These are phyloP conservation scores for Noctua comes DNA, from an alignment of 2,888 invertebrate genomes.

Conservation along the genomic window DNA sequence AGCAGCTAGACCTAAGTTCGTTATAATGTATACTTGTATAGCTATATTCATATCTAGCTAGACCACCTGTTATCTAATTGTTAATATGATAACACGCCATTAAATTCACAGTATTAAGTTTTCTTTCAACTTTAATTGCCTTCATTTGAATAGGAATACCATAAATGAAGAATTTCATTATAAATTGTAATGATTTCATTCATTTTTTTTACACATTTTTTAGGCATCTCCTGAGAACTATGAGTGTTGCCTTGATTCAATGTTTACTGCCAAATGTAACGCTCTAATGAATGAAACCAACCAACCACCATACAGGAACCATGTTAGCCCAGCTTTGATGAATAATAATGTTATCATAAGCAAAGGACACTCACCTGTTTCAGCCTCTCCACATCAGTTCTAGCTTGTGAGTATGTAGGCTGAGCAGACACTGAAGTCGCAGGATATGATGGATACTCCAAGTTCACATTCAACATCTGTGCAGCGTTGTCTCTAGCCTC, in stretches of 20 bases:
- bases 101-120: slow-evolving; percentile 54
- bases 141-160: slow-evolving; percentile 62
- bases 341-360: slow-evolving; percentile 14
- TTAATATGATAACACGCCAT: slow-evolving; percentile 61
- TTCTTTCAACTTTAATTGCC: slow-evolving; percentile 59
- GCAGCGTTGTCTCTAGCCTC: slow-evolving; percentile 90
- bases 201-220: slow-evolving; percentile 23
- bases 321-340: slow-evolving; percentile 32
- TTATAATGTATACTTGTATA: slow-evolving; percentile 35
- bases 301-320: slow-evolving; percentile 6
- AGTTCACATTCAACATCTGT: slow-evolving; percentile 88
- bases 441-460: slow-evolving; percentile 87
- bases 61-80: slow-evolving; percentile 60
- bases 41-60: slow-evolving; percentile 41
- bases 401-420: slow-evolving; percentile 76
- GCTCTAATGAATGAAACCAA: slow-evolving; percentile 6
- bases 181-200: slow-evolving; percentile 28
- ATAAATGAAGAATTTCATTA: slow-evolving; percentile 56
- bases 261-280: slow-evolving; percentile 32
- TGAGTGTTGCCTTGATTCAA: slow-evolving; percentile 27
- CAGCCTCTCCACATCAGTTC: slow-evolving; percentile 87
- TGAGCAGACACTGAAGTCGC: slow-evolving; percentile 77
- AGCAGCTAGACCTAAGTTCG: slow-evolving; percentile 14
- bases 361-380: slow-evolving; percentile 82
- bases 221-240: background rate